Percentiles rank a stretch among this genome's conserved stretches.
Evolutionary conservation across 2,888 invertebrate genomes (phyloP).

Genomic region (Dilophus febrilis): DNA sequence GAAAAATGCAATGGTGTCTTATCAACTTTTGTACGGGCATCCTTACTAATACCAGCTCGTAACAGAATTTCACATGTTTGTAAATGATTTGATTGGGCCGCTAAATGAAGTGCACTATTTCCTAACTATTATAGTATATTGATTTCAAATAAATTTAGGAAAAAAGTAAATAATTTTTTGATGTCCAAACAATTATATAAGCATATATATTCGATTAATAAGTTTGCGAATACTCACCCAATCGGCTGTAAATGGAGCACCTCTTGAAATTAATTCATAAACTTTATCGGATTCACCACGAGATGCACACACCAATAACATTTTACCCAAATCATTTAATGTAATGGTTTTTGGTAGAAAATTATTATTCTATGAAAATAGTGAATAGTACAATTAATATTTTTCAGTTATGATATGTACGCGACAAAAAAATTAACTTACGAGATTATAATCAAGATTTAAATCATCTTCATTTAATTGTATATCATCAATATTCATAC

Average conservation of each 20-base stretch:
- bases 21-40: constrained; percentile 83
- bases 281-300: constrained; percentile 64
- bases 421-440: too few species aligned
- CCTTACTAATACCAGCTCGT: constrained; percentile 71
- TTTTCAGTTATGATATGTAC: too few species aligned
- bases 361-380: too few species aligned
- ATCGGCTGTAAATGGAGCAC: constrained; percentile 84
- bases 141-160: too few species aligned
- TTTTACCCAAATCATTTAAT: constrained; percentile 66
- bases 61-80: constrained; percentile 67
- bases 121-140: too few species aligned
- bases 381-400: too few species aligned
- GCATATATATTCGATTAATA: too few species aligned
- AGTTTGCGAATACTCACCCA: constrained; percentile 44
- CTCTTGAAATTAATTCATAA: constrained; percentile 59
- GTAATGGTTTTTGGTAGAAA: constrained; percentile 12
- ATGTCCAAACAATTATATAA: too few species aligned
- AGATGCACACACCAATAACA: constrained; percentile 59
- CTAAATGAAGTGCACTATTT: constrained; percentile 76
- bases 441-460: too few species aligned
- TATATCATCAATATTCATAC: too few species aligned
- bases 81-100: constrained; percentile 62
- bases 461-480: too few species aligned
- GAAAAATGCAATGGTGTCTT: constrained; percentile 83
- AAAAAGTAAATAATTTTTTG: constrained; percentile 3